phyloP scores from a whole-genome alignment of 1,140 invertebrate species.

The Drosophila nigromelanica region DNA sequence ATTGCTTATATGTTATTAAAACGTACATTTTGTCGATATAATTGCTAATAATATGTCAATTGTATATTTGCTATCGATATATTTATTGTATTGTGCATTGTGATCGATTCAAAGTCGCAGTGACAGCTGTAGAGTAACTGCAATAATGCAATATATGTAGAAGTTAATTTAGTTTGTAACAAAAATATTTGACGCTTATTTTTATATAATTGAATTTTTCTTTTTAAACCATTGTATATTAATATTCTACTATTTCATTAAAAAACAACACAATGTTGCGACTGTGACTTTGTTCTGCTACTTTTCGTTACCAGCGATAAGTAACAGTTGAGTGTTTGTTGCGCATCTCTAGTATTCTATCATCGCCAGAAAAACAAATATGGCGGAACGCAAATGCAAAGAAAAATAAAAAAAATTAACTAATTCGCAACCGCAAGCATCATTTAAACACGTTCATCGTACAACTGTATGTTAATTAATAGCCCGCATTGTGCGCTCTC shows the following conservation, averaged over 20 bases:
- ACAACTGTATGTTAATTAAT: conserved; percentile 10
- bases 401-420: conserved; percentile 51
- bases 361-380: conserved; percentile 70
- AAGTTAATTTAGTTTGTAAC: too few species aligned
- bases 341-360: conserved; percentile 12
- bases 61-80: neutral
- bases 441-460: neutral
- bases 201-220: too few species aligned
- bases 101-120: neutral
- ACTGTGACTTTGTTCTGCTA: neutral
- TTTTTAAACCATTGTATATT: too few species aligned
- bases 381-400: conserved; percentile 68
- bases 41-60: too few species aligned
- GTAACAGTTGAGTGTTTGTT: conserved; percentile 20
- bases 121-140: neutral
- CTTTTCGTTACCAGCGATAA: neutral
- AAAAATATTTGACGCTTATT: too few species aligned
- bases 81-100: neutral
- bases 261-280: neutral
- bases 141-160: too few species aligned
- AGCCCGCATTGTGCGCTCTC: neutral
- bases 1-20: neutral
- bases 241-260: too few species aligned
- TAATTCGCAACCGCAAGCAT: conserved; percentile 14
- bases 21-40: too few species aligned